These are phyloP conservation scores for Cyclophora albipunctata DNA, from an alignment of 2,888 invertebrate genomes.

Conservation along the genomic window DNA sequence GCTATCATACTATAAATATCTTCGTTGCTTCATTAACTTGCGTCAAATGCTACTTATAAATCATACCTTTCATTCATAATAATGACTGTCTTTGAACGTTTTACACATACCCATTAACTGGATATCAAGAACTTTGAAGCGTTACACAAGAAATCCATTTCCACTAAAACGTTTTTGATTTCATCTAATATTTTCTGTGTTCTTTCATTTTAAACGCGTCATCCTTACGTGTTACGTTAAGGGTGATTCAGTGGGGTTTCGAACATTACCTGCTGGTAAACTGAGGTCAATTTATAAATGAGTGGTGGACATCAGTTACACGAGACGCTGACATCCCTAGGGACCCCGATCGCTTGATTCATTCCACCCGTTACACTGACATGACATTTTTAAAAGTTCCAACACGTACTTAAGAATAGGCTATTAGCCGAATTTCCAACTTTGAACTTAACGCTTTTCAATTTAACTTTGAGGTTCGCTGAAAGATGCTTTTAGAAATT, in stretches of 20 bases:
- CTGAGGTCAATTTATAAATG: constrained; percentile 66
- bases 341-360: constrained; percentile 49
- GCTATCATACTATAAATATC: no score
- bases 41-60: no score
- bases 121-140: background rate
- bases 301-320: constrained; percentile 56
- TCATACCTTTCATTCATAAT: no score
- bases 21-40: no score
- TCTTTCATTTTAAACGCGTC: constrained; percentile 10
- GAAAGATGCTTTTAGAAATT: constrained; percentile 27
- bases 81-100: no score
- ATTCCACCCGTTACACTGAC: constrained; percentile 51
- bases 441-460: constrained; percentile 48
- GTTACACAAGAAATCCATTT: constrained; percentile 10
- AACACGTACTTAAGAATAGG: background rate
- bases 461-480: constrained; percentile 56
- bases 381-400: constrained; percentile 37
- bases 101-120: background rate
- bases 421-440: constrained; percentile 28
- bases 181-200: constrained; percentile 11
- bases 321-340: constrained; percentile 31
- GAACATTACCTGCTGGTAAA: constrained; percentile 39
- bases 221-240: constrained; percentile 8
- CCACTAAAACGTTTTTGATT: constrained; percentile 6
- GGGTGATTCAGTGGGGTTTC: constrained; percentile 21